phyloP scores from a whole-genome alignment of 2,797 vertebrate genomes.

The Megalops cyprinoides region DNA sequence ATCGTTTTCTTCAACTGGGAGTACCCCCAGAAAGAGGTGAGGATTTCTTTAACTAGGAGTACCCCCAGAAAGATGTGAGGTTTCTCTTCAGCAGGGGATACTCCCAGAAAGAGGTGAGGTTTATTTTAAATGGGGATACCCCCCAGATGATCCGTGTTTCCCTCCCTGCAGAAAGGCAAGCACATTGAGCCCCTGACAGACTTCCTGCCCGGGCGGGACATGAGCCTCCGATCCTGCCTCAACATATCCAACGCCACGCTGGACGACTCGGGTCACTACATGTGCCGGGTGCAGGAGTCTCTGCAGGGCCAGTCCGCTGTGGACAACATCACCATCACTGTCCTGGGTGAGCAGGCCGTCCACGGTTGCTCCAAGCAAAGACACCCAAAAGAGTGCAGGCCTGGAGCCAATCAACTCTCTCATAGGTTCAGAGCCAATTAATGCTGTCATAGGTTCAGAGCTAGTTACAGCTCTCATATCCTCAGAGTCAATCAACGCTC shows the following conservation, averaged over 20 bases:
- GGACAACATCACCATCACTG: slow-evolving; percentile 79
- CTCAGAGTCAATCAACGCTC: no score
- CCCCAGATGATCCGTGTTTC: background rate
- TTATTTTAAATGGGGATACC: no score
- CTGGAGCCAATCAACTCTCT: background rate
- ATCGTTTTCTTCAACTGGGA: slow-evolving; percentile 87
- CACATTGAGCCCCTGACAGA: slow-evolving; percentile 73
- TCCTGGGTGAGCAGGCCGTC: slow-evolving; percentile 79
- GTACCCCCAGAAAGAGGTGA: slow-evolving; percentile 82
- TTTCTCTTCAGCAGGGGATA: no score
- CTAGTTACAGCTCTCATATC: no score
- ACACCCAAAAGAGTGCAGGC: background rate
- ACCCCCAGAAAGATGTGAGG: no score
- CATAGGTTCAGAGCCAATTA: no score
- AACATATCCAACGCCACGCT: slow-evolving; percentile 73
- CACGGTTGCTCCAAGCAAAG: background rate
- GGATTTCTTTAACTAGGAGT: no score
- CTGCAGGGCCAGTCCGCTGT: slow-evolving; percentile 70
- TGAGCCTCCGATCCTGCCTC: slow-evolving; percentile 81
- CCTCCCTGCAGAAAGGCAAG: slow-evolving; percentile 57
- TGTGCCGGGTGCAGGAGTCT: slow-evolving; percentile 78
- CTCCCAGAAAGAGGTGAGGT: no score
- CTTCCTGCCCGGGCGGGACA: slow-evolving; percentile 57
- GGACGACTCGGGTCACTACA: slow-evolving; percentile 81
- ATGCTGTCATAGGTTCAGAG: no score